Percentiles rank a stretch among this genome's conserved stretches.
Conservation (phyloP, 2,797 vertebrate genomes). For the Enteromius trimaculatus region DNA sequence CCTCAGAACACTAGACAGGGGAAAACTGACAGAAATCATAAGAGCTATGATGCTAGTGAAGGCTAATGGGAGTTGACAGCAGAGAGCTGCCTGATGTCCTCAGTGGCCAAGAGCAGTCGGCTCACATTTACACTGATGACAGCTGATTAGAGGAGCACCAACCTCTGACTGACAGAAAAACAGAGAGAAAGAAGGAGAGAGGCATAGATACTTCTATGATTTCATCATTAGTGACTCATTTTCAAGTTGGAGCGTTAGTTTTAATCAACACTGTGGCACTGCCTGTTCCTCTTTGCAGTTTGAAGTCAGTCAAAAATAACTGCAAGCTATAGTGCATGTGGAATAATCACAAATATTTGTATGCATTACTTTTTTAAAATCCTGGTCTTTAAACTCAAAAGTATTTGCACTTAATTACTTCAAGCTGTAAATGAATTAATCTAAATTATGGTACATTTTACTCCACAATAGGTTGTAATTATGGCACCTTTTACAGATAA, state of each 20-base stretch:
- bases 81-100: slow-evolving; percentile 76
- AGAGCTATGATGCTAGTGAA: slow-evolving; percentile 30
- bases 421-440: slow-evolving; percentile 5
- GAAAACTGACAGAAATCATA: no score
- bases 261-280: slow-evolving; percentile 1
- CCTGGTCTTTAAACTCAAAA: background rate
- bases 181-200: slow-evolving; percentile 32
- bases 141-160: slow-evolving; percentile 49
- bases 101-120: slow-evolving; percentile 68
- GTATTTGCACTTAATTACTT: slow-evolving; percentile 12
- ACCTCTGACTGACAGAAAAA: slow-evolving; percentile 43
- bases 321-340: slow-evolving; percentile 1
- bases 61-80: slow-evolving; percentile 75
- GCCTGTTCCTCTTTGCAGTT: background rate
- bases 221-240: slow-evolving; percentile 52
- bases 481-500: background rate
- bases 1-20: no score
- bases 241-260: slow-evolving; percentile 27
- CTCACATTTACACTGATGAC: slow-evolving; percentile 69
- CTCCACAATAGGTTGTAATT: background rate
- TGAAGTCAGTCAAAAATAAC: background rate
- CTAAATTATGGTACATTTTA: background rate
- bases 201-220: slow-evolving; percentile 38
- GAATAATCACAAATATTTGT: background rate
- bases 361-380: background rate